A percentile compares a stretch with the other conserved stretches of the same genome.
These are phyloP conservation scores for Sitodiplosis mosellana DNA, from an alignment of 1,140 invertebrate species.

Conservation along the genomic window DNA sequence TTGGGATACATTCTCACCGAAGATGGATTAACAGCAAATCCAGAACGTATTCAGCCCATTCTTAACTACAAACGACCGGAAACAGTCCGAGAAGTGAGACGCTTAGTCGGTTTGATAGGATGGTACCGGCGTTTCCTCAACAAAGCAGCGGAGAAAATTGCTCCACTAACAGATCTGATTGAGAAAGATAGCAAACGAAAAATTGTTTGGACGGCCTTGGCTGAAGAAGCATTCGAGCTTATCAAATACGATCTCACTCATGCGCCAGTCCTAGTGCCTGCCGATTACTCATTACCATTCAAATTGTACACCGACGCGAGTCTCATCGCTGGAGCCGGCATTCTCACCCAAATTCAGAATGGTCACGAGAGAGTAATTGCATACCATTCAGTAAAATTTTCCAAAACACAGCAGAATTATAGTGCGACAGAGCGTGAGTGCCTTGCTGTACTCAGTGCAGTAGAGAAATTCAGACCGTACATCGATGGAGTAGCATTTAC, in stretches of 20 bases:
- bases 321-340: background rate
- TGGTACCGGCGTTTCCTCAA: background rate
- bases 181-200: background rate
- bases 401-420: constrained; percentile 17
- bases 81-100: background rate
- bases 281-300: background rate
- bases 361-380: background rate
- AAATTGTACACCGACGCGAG: background rate
- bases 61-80: background rate
- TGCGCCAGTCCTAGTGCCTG: background rate
- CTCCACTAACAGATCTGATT: background rate
- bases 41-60: background rate
- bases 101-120: background rate
- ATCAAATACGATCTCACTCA: background rate
- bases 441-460: constrained; percentile 24
- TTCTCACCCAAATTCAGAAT: background rate
- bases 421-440: constrained; percentile 26
- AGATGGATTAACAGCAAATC: background rate
- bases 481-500: constrained; percentile 24
- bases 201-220: background rate
- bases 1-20: background rate
- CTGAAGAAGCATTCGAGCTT: background rate
- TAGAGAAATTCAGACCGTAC: constrained; percentile 25
- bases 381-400: constrained; percentile 3
- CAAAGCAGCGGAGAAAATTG: background rate